Evolutionary conservation across 2,113 vertebrate genomes (phyloP).

Genomic region (Ameiurus melas): DNA sequence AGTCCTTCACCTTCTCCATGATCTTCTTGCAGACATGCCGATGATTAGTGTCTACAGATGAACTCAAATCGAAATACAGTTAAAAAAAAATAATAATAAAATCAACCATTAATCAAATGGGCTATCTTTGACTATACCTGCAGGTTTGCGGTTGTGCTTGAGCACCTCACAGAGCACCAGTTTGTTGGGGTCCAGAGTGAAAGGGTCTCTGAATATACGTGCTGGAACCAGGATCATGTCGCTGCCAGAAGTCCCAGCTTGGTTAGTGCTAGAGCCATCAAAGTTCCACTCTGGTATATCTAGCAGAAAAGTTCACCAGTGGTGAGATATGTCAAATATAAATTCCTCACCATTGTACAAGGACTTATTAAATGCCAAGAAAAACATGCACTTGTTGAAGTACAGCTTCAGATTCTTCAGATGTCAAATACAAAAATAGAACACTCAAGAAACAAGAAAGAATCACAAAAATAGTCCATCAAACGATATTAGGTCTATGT

Average conservation of each 20-base stretch:
- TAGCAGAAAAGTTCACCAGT: conserved; percentile 50
- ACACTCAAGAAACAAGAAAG: too few species aligned
- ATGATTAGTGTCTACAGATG: conserved; percentile 71
- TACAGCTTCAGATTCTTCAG: background rate
- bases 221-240: conserved; percentile 81
- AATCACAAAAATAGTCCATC: too few species aligned
- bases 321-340: background rate
- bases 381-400: background rate
- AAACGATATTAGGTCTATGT: background rate
- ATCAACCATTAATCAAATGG: background rate
- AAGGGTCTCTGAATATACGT: conserved; percentile 76
- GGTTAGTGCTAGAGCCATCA: conserved; percentile 74
- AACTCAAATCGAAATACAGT: background rate
- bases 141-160: conserved; percentile 72
- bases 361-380: background rate
- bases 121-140: conserved; percentile 62
- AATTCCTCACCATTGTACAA: background rate
- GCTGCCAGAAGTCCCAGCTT: conserved; percentile 79
- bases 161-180: conserved; percentile 78
- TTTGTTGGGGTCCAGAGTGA: conserved; percentile 72
- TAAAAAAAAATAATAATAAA: background rate
- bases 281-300: conserved; percentile 79
- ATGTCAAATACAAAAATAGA: too few species aligned
- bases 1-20: conserved; percentile 66
- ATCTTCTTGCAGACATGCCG: conserved; percentile 63